Evolutionary conservation across 64 coral and sea anemone genomes (phyloP), one percentile per base, ranked within the genome.

Genomic region (Montipora sp.): DNA sequence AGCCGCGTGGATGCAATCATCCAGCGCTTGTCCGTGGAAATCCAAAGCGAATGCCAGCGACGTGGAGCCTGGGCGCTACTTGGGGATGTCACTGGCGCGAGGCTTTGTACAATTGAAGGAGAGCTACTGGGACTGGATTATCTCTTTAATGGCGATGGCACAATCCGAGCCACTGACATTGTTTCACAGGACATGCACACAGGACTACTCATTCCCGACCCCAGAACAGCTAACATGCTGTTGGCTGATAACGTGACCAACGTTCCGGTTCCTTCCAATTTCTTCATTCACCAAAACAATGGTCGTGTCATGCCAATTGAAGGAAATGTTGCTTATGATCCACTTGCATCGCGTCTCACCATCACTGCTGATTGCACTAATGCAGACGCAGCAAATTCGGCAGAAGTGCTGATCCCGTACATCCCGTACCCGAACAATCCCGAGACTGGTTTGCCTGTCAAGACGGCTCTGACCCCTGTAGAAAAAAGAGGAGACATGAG

Each of bases 371-470:
- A 98, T 51, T 81, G 88, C 79, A 95, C 89, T 47, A 96, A 94
- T 76, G 97, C 94, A 24, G 97, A 98, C 53, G 79, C 94, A 8
- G 97, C 94, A 1, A 84, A 83, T 58, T 82, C 94, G 18, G 83
- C 88, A 50, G 97, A 98, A 86, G 89, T 79, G 2, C 97, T 88
- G 19, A 98, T 98, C 10, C 97, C 97, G 1, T 98, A 89, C 75
- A 89, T 98, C 47, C 97, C 97, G 47, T 98, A 96, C 73, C 97
- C 97, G 84, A 88, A 80, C 13, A 98, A 96, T 87, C 97, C 97
- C 44, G 92, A 98, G 74, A 96, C 94, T 47, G 97, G 97, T 10
- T 16, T 90, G 23, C 97, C 92, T 81, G 92, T 92, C 51, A 98
- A 94, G 74, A 92, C 89, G 19, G 67, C 63, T 18, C 81, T 98